These are phyloP conservation scores for Drosophila chauvacae DNA, from an alignment of 1,140 invertebrate genomes.

Conservation along the genomic window DNA sequence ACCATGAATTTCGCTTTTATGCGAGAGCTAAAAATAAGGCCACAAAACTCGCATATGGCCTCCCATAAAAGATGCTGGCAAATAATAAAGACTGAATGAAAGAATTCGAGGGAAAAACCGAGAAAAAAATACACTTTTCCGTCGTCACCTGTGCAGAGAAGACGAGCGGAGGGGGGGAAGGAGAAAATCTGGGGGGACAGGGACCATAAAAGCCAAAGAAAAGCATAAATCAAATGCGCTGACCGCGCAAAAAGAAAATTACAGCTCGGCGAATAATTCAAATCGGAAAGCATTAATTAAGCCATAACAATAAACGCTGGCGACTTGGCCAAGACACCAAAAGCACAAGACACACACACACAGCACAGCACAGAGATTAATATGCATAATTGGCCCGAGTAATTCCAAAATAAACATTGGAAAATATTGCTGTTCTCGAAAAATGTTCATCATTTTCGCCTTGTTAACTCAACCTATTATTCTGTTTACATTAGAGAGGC, in stretches of 20 bases:
- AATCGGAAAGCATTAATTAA: conserved; percentile 67
- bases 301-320: conserved; percentile 62
- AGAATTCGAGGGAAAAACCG: conserved; percentile 13
- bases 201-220: conserved; percentile 34
- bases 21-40: conserved; percentile 23
- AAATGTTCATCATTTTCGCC: conserved; percentile 5
- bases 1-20: conserved; percentile 11
- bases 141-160: conserved; percentile 19
- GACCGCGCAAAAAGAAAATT: conserved; percentile 21
- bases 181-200: background rate
- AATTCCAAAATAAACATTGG: conserved; percentile 32
- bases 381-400: conserved; percentile 22
- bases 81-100: conserved; percentile 36
- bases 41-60: conserved; percentile 26
- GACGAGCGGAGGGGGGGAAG: too few species aligned
- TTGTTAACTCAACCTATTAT: conserved; percentile 10
- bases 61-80: conserved; percentile 29
- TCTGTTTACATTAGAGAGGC: conserved; percentile 15
- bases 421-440: conserved; percentile 1
- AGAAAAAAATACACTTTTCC: conserved; percentile 13
- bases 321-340: conserved; percentile 41
- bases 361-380: conserved; percentile 13
- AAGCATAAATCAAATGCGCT: conserved; percentile 53
- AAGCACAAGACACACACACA: conserved; percentile 2
- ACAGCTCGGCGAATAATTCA: conserved; percentile 13